These are phyloP conservation scores for Eumeta japonica DNA, from an alignment of 1,140 invertebrate species.

Conservation along the genomic window DNA sequence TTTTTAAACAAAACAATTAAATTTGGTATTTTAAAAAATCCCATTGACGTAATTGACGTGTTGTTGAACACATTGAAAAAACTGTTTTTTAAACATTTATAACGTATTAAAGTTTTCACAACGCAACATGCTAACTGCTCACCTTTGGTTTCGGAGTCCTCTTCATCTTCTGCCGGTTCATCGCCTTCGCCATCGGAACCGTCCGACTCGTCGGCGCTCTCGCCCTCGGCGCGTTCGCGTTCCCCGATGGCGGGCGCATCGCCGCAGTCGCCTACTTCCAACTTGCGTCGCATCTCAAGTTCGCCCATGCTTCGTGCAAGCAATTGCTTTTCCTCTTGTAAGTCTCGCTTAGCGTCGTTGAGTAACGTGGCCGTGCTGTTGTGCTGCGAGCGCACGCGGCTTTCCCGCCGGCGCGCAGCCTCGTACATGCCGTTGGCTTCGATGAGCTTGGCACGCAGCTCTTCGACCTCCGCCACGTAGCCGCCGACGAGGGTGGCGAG, in stretches of 20 bases:
- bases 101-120: no score
- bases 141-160: background rate
- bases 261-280: constrained; percentile 11
- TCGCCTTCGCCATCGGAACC: constrained; percentile 54
- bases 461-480: constrained; percentile 91
- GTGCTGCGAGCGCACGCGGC: constrained; percentile 28
- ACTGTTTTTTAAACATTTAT: no score
- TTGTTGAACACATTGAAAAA: no score
- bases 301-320: constrained; percentile 52
- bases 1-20: no score
- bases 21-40: no score
- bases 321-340: constrained; percentile 54
- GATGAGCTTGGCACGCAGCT: constrained; percentile 79
- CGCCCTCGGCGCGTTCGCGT: constrained; percentile 60
- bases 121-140: no score
- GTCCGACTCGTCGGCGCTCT: constrained; percentile 61
- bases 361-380: constrained; percentile 45
- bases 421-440: constrained; percentile 87
- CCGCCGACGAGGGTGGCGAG: constrained; percentile 51
- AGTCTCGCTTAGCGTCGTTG: constrained; percentile 57
- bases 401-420: constrained; percentile 32
- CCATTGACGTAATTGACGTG: no score
- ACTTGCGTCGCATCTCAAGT: constrained; percentile 47
- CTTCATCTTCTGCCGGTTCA: constrained; percentile 43
- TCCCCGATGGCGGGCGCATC: constrained; percentile 25